Percentiles rank a stretch among this genome's conserved stretches.
These are phyloP conservation scores for Campoplex capitator DNA, from an alignment of 2,888 invertebrate genomes.

Conservation along the genomic window DNA sequence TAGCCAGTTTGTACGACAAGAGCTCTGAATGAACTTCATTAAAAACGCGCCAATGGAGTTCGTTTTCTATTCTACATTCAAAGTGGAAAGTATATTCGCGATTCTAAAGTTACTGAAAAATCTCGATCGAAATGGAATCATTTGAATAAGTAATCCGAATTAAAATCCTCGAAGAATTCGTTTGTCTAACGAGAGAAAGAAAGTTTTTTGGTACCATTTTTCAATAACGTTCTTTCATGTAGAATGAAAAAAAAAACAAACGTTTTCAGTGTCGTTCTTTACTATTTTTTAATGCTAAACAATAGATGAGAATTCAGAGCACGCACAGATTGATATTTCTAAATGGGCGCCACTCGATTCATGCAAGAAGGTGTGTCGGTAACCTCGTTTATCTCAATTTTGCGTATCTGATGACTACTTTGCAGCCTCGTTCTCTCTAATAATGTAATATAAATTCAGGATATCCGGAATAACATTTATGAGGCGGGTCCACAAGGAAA, in stretches of 20 bases:
- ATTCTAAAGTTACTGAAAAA: not conserved
- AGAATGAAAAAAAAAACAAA: not conserved
- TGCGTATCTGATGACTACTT: conserved; percentile 58
- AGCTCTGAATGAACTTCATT: conserved; percentile 13
- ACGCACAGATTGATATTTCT: conserved; percentile 12
- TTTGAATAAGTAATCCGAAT: not conserved
- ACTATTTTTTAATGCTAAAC: not conserved
- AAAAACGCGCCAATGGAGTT: conserved; percentile 1
- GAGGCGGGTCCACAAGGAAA: conserved; percentile 29
- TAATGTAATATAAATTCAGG: conserved; percentile 45
- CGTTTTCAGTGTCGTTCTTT: not conserved
- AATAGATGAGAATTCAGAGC: not conserved
- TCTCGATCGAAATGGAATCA: not conserved
- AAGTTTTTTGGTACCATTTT: not conserved
- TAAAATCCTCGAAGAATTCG: not conserved
- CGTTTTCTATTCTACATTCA: not conserved
- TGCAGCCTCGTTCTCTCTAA: conserved; percentile 25
- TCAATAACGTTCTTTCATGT: not conserved
- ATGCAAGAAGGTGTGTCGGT: conserved; percentile 50
- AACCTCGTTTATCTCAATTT: conserved; percentile 57
- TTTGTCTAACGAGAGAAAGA: not conserved
- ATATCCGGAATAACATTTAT: conserved; percentile 24
- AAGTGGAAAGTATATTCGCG: not conserved
- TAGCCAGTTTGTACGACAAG: conserved; percentile 5
- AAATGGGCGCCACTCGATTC: conserved; percentile 35